These are phyloP conservation scores for Lithophane socia DNA, from an alignment of 2,888 invertebrate species.

Conservation along the genomic window DNA sequence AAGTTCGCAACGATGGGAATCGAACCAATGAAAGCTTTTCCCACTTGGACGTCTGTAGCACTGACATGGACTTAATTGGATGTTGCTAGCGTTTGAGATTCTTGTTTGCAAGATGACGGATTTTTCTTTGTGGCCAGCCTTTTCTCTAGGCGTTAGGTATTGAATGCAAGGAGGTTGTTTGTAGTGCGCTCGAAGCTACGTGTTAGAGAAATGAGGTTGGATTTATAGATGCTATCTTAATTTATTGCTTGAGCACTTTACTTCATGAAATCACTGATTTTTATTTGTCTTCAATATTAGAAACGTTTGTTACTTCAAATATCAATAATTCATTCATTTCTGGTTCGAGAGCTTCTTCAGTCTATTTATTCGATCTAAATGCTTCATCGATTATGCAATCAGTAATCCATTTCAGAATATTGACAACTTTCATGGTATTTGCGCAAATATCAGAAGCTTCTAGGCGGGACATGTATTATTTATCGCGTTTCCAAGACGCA, in stretches of 20 bases:
- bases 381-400: slow-evolving; percentile 33
- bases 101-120: slow-evolving; percentile 51
- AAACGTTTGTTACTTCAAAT: neutral
- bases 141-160: slow-evolving; percentile 38
- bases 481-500: slow-evolving; percentile 20
- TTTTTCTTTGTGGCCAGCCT: slow-evolving; percentile 32
- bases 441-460: slow-evolving; percentile 33
- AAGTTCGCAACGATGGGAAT: slow-evolving; percentile 42
- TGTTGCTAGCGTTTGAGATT: slow-evolving; percentile 52
- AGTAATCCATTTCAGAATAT: slow-evolving; percentile 30
- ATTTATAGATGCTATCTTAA: slow-evolving; percentile 15
- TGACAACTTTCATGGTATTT: slow-evolving; percentile 19
- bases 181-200: slow-evolving; percentile 19
- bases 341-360: slow-evolving; percentile 8
- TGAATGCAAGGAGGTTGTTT: slow-evolving; percentile 33
- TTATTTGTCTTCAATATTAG: neutral
- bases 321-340: slow-evolving; percentile 15
- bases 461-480: slow-evolving; percentile 38
- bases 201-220: slow-evolving; percentile 18
- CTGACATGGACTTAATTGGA: slow-evolving; percentile 62
- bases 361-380: slow-evolving; percentile 23
- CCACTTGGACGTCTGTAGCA: slow-evolving; percentile 47
- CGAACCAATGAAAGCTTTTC: slow-evolving; percentile 53
- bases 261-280: neutral
- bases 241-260: neutral